Conservation (phyloP, 2,797 vertebrate genomes). For the Cirrhinus molitorella region DNA sequence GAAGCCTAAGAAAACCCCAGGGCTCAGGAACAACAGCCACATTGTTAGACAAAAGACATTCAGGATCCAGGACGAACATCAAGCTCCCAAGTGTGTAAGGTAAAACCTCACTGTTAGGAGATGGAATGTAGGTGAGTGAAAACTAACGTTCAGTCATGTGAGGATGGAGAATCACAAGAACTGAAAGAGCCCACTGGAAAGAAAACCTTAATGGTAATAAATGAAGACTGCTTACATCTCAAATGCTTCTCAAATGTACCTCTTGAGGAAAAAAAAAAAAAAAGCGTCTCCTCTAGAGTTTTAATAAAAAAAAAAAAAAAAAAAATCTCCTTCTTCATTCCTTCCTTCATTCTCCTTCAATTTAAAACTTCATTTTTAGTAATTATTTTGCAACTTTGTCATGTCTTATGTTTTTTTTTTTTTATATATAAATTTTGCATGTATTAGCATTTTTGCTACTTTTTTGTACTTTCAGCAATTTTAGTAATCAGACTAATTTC, state of each 20-base stretch:
- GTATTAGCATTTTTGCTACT: not conserved
- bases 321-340: no score
- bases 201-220: not conserved
- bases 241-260: not conserved
- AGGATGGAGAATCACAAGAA: not conserved
- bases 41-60: slow-evolving; percentile 14
- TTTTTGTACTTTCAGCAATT: not conserved
- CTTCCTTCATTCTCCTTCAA: no score
- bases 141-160: not conserved
- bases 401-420: no score
- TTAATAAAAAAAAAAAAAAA: no score
- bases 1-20: not conserved
- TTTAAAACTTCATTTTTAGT: no score
- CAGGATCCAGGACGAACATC: not conserved
- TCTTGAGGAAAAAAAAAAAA: not conserved
- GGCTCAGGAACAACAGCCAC: slow-evolving; percentile 33
- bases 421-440: no score
- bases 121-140: not conserved
- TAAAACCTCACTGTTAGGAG: slow-evolving; percentile 1
- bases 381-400: no score
- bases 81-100: slow-evolving; percentile 31
- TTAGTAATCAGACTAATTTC: no score
- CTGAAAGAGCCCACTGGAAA: not conserved
- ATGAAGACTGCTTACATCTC: not conserved
- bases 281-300: not conserved